Evolutionary conservation across 2,113 vertebrate genomes (phyloP).

Genomic region (Serinus canaria): DNA sequence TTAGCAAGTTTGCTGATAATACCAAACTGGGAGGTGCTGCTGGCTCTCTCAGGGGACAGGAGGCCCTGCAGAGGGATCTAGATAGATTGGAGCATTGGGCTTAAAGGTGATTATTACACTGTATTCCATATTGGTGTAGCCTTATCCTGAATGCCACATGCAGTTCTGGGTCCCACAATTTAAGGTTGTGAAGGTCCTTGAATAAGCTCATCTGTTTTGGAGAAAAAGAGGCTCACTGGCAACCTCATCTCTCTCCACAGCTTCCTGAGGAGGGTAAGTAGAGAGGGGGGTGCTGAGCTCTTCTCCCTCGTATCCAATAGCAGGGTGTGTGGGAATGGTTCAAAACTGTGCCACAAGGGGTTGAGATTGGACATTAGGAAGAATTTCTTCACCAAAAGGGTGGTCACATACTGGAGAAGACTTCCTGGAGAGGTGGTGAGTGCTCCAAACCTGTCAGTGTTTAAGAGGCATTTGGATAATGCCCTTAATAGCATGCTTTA

Average conservation of each 20-base stretch:
- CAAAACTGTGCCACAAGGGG: neutral
- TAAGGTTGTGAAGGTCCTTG: neutral
- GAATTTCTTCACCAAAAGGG: neutral
- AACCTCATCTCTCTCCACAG: neutral
- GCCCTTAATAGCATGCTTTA: neutral
- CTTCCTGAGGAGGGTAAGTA: neutral
- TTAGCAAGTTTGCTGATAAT: neutral
- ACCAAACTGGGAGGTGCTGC: neutral
- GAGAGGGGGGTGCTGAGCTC: neutral
- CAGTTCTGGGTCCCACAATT: neutral
- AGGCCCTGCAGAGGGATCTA: neutral
- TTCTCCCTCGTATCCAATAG: too few relatives aligned
- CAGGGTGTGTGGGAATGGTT: neutral
- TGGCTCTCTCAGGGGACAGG: neutral
- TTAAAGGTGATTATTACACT: neutral
- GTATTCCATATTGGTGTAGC: neutral
- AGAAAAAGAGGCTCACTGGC: neutral
- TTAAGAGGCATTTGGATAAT: neutral
- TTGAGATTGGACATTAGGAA: neutral
- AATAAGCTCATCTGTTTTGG: neutral
- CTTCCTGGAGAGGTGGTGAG: neutral
- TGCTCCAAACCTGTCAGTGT: neutral
- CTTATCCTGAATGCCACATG: neutral
- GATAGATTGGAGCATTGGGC: neutral
- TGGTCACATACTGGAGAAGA: neutral